Percentiles rank a stretch among this genome's conserved stretches.
Conservation (phyloP, 23 tunicate species). For the Phallusia fumigata region DNA sequence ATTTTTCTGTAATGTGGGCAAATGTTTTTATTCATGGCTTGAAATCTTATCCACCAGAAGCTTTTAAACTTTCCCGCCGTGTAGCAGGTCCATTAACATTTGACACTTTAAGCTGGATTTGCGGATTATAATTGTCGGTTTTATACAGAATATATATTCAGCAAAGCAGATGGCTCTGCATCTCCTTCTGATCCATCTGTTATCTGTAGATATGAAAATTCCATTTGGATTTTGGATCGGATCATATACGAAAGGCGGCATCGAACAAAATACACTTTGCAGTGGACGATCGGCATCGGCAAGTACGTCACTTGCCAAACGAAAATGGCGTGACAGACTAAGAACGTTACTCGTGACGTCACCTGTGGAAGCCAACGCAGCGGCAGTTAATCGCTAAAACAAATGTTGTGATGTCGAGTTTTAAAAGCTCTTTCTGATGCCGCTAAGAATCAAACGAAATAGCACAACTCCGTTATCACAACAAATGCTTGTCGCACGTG, state of each 20-base stretch:
- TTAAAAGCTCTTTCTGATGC: not conserved
- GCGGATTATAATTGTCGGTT: constrained; percentile 9
- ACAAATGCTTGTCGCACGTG: constrained; percentile 4
- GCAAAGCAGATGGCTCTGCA: not conserved
- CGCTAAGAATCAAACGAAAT: not conserved
- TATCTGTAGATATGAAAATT: not conserved
- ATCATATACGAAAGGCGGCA: not conserved
- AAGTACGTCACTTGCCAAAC: not conserved
- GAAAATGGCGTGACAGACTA: not conserved
- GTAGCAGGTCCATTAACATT: constrained; percentile 23
- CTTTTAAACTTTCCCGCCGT: constrained; percentile 9
- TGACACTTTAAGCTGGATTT: constrained; percentile 51
- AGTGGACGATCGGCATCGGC: not conserved
- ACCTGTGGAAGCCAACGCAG: not conserved
- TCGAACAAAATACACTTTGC: too few species aligned
- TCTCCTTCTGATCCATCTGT: not conserved
- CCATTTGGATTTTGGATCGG: not conserved
- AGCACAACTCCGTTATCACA: not conserved
- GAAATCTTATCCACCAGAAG: not conserved
- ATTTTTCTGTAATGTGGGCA: too few species aligned
- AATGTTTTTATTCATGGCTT: too few species aligned
- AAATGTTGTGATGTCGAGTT: not conserved
- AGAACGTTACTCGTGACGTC: not conserved
- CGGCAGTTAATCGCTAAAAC: not conserved
- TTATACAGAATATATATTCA: constrained; percentile 1